phyloP scores from a whole-genome alignment of 2,113 vertebrate genomes.

The Balaeniceps rex region DNA sequence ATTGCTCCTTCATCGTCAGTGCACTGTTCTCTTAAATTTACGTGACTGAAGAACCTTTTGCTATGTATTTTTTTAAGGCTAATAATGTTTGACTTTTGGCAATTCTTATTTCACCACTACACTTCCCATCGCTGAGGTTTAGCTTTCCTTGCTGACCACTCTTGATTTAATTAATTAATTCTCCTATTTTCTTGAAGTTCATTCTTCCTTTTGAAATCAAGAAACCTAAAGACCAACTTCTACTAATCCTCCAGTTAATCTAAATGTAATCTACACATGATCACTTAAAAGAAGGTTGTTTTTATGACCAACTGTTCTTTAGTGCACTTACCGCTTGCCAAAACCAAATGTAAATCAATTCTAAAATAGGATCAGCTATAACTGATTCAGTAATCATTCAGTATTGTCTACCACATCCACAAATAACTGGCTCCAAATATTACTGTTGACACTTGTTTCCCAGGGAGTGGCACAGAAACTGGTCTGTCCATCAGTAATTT shows the following conservation, averaged over 20 bases:
- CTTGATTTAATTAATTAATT: neutral
- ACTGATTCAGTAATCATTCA: neutral
- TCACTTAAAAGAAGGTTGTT: neutral
- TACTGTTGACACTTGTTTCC: neutral
- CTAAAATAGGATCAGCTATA: neutral
- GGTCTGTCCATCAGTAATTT: neutral
- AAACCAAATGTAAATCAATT: neutral
- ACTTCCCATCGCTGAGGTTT: neutral
- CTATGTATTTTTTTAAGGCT: neutral
- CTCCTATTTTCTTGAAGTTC: neutral
- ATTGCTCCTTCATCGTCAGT: neutral
- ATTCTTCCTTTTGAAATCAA: neutral
- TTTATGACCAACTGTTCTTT: neutral
- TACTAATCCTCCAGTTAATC: neutral
- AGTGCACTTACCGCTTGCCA: neutral
- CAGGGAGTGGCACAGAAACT: neutral
- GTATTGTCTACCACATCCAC: neutral
- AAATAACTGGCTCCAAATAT: neutral
- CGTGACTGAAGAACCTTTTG: neutral
- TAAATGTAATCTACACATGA: neutral
- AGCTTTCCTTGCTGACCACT: neutral
- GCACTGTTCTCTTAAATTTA: neutral
- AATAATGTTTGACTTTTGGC: neutral
- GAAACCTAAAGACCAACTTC: neutral
- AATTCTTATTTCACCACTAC: neutral